phyloP scores from a whole-genome alignment of 2,888 invertebrate genomes.

The Cetonia aurata region DNA sequence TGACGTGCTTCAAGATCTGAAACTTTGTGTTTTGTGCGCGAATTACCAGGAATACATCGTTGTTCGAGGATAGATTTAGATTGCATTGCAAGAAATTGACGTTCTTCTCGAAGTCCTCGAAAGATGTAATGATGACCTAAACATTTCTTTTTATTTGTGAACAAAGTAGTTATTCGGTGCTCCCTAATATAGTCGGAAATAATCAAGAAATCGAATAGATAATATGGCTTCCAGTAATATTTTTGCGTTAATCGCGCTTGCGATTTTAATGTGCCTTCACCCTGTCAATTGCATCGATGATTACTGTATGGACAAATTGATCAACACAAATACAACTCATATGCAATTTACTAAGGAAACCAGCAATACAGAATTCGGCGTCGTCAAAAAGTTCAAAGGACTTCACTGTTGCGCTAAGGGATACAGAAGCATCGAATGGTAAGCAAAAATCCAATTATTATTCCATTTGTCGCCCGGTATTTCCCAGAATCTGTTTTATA shows the following conservation, averaged over 20 bases:
- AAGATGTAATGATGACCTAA: slow-evolving; percentile 31
- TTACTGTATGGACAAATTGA: slow-evolving; percentile 34
- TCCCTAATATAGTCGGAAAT: slow-evolving; percentile 1
- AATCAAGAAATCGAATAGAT: slow-evolving; percentile 1
- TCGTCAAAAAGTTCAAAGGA: slow-evolving; percentile 78
- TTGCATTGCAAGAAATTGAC: too few species aligned
- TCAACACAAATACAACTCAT: slow-evolving; percentile 56
- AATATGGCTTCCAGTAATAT: slow-evolving; percentile 35
- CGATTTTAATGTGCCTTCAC: background rate
- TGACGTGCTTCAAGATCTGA: slow-evolving; percentile 18
- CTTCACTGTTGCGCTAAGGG: slow-evolving; percentile 83
- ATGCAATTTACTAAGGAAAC: slow-evolving; percentile 83
- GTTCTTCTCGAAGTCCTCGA: background rate
- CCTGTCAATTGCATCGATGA: slow-evolving; percentile 34
- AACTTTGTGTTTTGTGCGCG: slow-evolving; percentile 26
- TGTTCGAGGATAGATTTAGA: too few species aligned
- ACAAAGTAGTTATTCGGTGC: background rate
- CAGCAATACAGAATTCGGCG: slow-evolving; percentile 76
- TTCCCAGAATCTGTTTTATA: background rate
- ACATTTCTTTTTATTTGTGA: background rate
- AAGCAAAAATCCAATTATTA: slow-evolving; percentile 61
- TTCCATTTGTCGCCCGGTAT: slow-evolving; percentile 3
- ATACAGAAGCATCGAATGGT: slow-evolving; percentile 86
- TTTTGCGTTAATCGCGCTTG: slow-evolving; percentile 2
- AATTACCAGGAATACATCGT: background rate